Percentiles rank a stretch among this genome's conserved stretches.
Conservation (phyloP, 2,888 invertebrate genomes). For the Oscheius sp. region DNA sequence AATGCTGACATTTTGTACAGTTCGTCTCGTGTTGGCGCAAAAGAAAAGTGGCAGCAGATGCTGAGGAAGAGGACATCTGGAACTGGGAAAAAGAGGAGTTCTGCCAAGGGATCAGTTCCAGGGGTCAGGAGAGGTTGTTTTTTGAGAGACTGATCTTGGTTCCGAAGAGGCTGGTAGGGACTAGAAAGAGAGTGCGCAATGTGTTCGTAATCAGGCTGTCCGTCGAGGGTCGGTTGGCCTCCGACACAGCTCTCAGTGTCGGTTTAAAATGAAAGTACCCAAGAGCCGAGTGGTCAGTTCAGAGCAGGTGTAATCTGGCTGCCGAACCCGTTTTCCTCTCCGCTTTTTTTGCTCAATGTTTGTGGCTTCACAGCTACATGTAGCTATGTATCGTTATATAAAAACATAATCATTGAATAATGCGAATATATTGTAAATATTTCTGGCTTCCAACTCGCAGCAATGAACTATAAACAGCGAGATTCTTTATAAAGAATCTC, state of each 20-base stretch:
- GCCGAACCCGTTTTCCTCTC: constrained; percentile 8
- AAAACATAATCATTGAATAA: too few species aligned
- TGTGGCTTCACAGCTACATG: too few species aligned
- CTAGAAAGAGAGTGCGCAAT: constrained; percentile 12
- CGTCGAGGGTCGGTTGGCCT: constrained; percentile 4
- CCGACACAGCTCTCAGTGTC: not conserved
- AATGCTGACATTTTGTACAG: constrained; percentile 28
- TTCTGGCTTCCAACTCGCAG: too few species aligned
- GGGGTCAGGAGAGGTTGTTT: constrained; percentile 3
- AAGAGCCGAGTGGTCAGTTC: constrained; percentile 35
- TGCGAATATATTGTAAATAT: too few species aligned
- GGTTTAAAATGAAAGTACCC: constrained; percentile 38
- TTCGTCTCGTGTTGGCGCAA: not conserved
- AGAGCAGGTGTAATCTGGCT: constrained; percentile 7
- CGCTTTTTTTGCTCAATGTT: not conserved
- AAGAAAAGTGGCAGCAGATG: constrained; percentile 37
- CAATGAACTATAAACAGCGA: too few species aligned
- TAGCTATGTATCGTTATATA: too few species aligned
- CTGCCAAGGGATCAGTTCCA: not conserved
- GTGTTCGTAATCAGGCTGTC: constrained; percentile 34
- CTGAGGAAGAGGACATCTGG: constrained; percentile 28
- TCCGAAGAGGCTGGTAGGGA: not conserved
- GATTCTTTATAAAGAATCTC: too few species aligned
- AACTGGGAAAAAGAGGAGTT: constrained; percentile 13
- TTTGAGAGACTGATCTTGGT: constrained; percentile 4